Evolutionary conservation across 2,797 vertebrate genomes (phyloP), one percentile per base, ranked within the genome.

Genomic region (Gymnocypris eckloni): DNA sequence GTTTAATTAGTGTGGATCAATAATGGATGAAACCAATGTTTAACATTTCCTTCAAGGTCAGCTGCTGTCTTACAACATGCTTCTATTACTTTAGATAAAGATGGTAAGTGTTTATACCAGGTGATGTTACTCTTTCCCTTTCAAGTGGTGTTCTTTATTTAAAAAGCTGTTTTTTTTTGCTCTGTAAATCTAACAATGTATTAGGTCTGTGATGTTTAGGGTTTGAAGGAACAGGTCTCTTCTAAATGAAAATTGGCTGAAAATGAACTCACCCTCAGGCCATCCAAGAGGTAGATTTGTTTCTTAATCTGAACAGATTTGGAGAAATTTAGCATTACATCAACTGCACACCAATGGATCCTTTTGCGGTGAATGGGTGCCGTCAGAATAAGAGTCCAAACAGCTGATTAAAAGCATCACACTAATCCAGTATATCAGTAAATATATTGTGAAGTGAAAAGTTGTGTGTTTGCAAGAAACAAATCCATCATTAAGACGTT

Each of bases 1-100:
- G 54, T 22, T 45, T 18, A 48, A 73, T 48, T 66, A 71, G 28
- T 64, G 5, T 48, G 18, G 18, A 45, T 81, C 37, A 41, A 59
- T 45, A 79, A 79, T 79, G n/a, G 25, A 79, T 45, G 15, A 4
- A 64, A 28, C 37, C n/a, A 18, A 33, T 45, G 9, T 45, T 79
- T 45, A 28, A 64, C n/a, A 18, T 45, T 64, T 79, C 7, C 7
- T 59, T 64, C 56, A 79, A 79, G 77, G 56, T 61, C 54, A 43
- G 59, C 56, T 28, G 54, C n/a, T 41, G 6, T 64, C 77, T 79
- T 16, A 45, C n/a, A 28, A 25, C 39, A 45, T 64, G 39, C 22
- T 37, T 61, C 16, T 64, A 41, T 41, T 43, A 61, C 76, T 25
- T 61, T 61, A 18, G 13, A 28, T 43, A 43, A 61, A 79, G 1